Base-by-base conservation (phyloP, 1,140 invertebrate genomes). In the Agraylea sexmaculata region DNA sequence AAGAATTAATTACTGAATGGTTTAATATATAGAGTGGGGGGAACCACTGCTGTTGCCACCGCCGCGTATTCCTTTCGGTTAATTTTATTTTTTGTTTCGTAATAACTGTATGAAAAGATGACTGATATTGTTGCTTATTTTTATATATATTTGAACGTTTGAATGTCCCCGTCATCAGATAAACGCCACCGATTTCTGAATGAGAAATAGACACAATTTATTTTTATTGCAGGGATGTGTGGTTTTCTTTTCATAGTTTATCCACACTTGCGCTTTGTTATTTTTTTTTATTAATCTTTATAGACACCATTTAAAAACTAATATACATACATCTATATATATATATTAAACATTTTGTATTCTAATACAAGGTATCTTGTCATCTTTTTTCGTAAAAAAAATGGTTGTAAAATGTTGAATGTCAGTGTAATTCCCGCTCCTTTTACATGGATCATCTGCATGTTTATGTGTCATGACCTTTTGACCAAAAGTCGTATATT, bases 401-500 rank as follows among this genome's bases (percentile, higher is more conserved):
- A 47, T 50, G 48, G 48, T 66, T 66, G 62, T 66, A 66, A 66
- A 64, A 64, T 64, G 59, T 63, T 66, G 57, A 65, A 66, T 64
- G 65, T 66, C 63, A 49, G 47, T 49, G 47, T 49, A 46, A 44
- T 48, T 45, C 47, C 47, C 43, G 46, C 42, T 43, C 46, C 46
- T 65, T 60, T 56, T 58, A 62, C 61, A 64, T 60, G 35, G 40
- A 50, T 46, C 63, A 64, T 66, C 64, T 68, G 65, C 66, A 66
- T 68, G 65, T 68, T n/a, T 68, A 64, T 66, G 63, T 68, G 65
- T 68, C 64, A 66, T 64, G 43, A 40, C 63, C 64, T 66, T 45
- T 44, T 66, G 63, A 68, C 66, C 64, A 64, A 49, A 49, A 49
- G 43, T 49, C 47, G 36, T 49, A 46, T 49, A 46, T 49, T 68